Percentiles rank a stretch among this genome's conserved stretches.
Evolutionary conservation across 1,140 invertebrate genomes (phyloP).

Genomic region (Eurytemora carolleeae): DNA sequence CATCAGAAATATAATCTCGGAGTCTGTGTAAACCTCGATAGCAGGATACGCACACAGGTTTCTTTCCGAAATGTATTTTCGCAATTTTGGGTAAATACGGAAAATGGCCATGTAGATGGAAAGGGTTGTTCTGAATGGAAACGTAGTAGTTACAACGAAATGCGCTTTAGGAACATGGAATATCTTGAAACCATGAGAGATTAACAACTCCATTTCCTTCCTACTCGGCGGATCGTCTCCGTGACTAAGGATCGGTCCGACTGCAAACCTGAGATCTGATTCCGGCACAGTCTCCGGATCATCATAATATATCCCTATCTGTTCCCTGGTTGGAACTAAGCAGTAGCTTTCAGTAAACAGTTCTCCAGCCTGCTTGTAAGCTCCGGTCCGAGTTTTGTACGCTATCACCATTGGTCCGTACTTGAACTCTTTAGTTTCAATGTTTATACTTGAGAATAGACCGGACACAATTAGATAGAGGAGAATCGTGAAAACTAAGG

Average conservation of each 20-base stretch:
- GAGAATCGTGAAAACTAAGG: not conserved
- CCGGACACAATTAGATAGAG: not conserved
- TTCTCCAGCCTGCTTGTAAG: conserved; percentile 26
- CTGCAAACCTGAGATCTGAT: conserved; percentile 22
- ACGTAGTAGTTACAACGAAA: conserved; percentile 25
- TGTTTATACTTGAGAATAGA: not conserved
- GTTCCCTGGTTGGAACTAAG: conserved; percentile 22
- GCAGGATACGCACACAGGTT: conserved; percentile 28
- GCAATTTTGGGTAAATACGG: conserved; percentile 27
- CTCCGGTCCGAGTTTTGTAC: conserved; percentile 26
- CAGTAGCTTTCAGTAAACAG: conserved; percentile 25
- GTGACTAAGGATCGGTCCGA: conserved; percentile 25
- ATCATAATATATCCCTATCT: conserved; percentile 28
- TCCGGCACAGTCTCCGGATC: conserved; percentile 25
- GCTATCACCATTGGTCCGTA: conserved; percentile 20
- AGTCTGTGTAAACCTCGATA: conserved; percentile 27
- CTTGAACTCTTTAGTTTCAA: not conserved
- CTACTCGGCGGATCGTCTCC: conserved; percentile 15
- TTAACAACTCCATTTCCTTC: conserved; percentile 17
- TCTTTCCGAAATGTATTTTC: conserved; percentile 25
- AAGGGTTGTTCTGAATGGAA: conserved; percentile 26
- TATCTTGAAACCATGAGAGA: conserved; percentile 24
- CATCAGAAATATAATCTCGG: conserved; percentile 26
- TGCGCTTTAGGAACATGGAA: conserved; percentile 24
- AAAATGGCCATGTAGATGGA: conserved; percentile 27